A percentile compares a stretch with the other conserved stretches of the same genome.
Conservation (phyloP, 2,113 vertebrate genomes). For the Larimichthys crocea region DNA sequence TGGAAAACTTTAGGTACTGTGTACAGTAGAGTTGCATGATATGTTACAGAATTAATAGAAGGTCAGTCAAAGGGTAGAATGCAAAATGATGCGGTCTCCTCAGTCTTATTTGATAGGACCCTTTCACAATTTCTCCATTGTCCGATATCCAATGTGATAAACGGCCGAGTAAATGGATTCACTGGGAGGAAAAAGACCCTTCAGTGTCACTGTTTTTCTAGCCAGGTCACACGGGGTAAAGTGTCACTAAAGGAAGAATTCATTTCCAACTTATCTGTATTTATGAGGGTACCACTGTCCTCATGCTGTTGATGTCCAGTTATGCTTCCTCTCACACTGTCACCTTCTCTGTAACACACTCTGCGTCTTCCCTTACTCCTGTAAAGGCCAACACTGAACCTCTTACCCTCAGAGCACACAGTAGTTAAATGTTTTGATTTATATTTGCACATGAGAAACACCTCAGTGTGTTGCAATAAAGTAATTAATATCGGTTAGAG, state of each 20-base stretch:
- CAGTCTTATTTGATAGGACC: background rate
- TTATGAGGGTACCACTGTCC: background rate
- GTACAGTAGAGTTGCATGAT: background rate
- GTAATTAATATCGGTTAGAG: background rate
- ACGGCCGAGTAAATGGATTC: too few relatives aligned
- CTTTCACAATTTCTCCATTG: background rate
- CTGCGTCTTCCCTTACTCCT: conserved; percentile 2
- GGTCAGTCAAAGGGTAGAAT: conserved; percentile 21
- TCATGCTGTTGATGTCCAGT: conserved; percentile 6
- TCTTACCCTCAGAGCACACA: background rate
- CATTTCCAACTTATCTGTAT: too few relatives aligned
- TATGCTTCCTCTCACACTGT: background rate
- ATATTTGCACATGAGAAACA: background rate
- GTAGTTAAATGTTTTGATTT: conserved; percentile 2
- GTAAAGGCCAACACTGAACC: conserved; percentile 2
- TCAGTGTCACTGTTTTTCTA: too few relatives aligned
- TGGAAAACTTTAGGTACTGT: conserved; percentile 3
- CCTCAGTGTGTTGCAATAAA: background rate
- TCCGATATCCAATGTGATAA: too few relatives aligned
- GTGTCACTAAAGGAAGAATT: too few relatives aligned
- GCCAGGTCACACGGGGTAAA: too few relatives aligned
- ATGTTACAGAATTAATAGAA: conserved; percentile 1
- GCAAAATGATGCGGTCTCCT: background rate
- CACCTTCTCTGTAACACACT: conserved; percentile 13
- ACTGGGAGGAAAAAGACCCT: too few relatives aligned